A percentile compares a stretch with the other conserved stretches of the same genome.
These are phyloP conservation scores for Pelagia noctiluca DNA, from an alignment of 30 jellyfish, hydroid and myxozoan species.

Conservation along the genomic window DNA sequence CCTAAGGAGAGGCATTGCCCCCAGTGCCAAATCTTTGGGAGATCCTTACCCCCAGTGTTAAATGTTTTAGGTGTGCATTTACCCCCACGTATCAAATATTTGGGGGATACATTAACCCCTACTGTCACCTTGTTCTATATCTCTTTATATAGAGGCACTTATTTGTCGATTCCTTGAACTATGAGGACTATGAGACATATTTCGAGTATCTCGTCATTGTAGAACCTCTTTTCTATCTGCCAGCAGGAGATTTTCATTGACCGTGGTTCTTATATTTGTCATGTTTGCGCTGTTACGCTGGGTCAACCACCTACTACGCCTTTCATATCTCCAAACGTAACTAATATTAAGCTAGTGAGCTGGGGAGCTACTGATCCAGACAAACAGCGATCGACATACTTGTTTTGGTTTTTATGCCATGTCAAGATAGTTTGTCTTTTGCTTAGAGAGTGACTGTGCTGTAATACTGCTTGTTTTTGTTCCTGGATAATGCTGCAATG, in stretches of 20 bases:
- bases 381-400: background rate
- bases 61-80: too few relatives aligned
- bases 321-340: background rate
- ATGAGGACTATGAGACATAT: conserved; percentile 5
- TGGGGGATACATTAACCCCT: too few relatives aligned
- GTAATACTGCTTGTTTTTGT: background rate
- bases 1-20: too few relatives aligned
- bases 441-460: background rate
- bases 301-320: background rate
- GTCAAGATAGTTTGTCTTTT: conserved; percentile 20
- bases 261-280: background rate
- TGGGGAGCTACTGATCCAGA: background rate
- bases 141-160: too few relatives aligned
- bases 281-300: background rate
- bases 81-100: too few relatives aligned
- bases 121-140: too few relatives aligned
- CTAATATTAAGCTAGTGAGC: background rate
- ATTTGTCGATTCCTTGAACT: too few relatives aligned
- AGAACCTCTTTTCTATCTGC: background rate
- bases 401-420: background rate
- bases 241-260: background rate
- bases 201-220: too few relatives aligned
- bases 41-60: too few relatives aligned
- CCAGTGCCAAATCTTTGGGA: too few relatives aligned
- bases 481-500: too few relatives aligned